Evolutionary conservation across 2,888 invertebrate genomes (phyloP), one percentile per base, ranked within the genome.

Genomic region (Himalopsyche anomala): DNA sequence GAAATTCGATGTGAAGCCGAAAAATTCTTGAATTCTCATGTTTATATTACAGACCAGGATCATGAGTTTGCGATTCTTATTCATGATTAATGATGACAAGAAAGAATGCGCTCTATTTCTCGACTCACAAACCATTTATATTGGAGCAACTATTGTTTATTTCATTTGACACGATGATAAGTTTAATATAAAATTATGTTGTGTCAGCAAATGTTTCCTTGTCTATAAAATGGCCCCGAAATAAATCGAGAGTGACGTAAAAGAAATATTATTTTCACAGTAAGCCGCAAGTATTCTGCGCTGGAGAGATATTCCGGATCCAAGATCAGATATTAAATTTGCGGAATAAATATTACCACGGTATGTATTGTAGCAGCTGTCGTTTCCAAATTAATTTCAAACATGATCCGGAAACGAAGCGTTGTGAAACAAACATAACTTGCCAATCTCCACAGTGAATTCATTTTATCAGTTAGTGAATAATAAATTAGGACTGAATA

Each of bases 261-360:
- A 69, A 38, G 74, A 74, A 74, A 28, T 51, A 51, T 36, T 74
- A 74, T 74, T 74, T 74, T 74, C 62, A 74, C 28, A 12, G 36
- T 15, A 74, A 74, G 36, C 74, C 74, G 15, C 74, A 74, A 74
- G 74, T 36, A 36, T 74, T 74, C 38, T 74, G 28, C 6, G 74
- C 74, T 74, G 74, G 36, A 36, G 74, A 62, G 28, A 62, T 36
- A 74, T 74, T 74, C 36, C 15, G 36, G 36, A 28, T 28, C 36
- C 74, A 74, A 74, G 15, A 74, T 28, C 74, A 74, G 74, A 74
- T 74, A 74, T 74, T 38, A 74, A 74, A 74, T 28, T 74, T 74
- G 12, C 2, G 36, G 4, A 36, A 74, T 36, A 36, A 15, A 74
- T 36, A 15, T 69, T 28, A 74, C 36, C 15, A 36, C 9, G 11